These are phyloP conservation scores for Orchestia grillus DNA, from an alignment of 1,140 invertebrate genomes.

Conservation along the genomic window DNA sequence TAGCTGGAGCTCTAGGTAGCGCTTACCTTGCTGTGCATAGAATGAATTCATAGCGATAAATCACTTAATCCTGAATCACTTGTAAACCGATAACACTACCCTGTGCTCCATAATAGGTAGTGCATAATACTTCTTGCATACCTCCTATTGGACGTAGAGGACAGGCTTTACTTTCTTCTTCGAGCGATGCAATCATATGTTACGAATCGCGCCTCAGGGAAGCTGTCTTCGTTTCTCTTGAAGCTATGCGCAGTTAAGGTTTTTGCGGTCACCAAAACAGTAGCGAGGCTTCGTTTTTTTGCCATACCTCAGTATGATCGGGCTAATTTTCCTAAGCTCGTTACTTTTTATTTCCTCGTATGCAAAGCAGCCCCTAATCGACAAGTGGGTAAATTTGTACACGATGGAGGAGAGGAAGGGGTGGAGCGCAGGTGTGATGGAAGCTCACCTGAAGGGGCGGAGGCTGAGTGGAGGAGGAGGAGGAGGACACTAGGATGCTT, in stretches of 20 bases:
- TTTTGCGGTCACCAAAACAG: constrained; percentile 24
- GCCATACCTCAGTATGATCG: not conserved
- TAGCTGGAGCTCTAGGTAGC: not conserved
- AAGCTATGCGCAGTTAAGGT: not conserved
- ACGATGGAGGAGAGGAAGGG: not conserved
- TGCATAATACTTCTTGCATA: not conserved
- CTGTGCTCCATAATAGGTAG: not conserved
- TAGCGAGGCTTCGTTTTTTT: not conserved
- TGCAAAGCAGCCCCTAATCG: not conserved
- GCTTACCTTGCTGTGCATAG: not conserved
- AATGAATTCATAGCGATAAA: not conserved
- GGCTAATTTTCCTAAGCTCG: not conserved
- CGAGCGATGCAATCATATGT: not conserved
- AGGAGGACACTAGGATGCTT: not conserved
- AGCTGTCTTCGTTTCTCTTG: not conserved
- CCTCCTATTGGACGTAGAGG: not conserved
- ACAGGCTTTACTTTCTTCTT: not conserved
- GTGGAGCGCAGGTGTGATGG: not conserved
- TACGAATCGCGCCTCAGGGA: not conserved
- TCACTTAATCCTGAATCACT: not conserved
- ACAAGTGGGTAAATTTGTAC: not conserved
- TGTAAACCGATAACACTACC: not conserved
- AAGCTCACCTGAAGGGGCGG: not conserved
- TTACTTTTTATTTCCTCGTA: not conserved
- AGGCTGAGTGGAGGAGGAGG: not conserved